phyloP scores from a whole-genome alignment of 2,113 vertebrate genomes.

The Oncorhynchus mykiss region DNA sequence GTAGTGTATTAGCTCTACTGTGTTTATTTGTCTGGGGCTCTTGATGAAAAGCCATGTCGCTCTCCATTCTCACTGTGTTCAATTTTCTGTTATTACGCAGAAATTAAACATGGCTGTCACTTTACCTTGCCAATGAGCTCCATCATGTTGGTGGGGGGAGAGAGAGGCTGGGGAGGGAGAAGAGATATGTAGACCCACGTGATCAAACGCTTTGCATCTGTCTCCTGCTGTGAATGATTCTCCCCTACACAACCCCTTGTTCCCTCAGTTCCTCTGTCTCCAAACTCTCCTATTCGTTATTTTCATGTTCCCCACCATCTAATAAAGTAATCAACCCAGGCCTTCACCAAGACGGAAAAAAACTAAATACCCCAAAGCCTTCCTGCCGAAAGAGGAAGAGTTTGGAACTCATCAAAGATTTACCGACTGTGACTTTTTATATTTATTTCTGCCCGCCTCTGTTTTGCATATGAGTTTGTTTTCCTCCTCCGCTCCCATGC shows the following conservation, averaged over 20 bases:
- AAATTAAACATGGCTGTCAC: constrained; percentile 68
- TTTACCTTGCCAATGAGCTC: constrained; percentile 59
- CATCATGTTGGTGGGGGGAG: constrained; percentile 44
- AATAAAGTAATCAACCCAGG: neutral
- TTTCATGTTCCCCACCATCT: neutral
- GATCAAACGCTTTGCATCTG: neutral
- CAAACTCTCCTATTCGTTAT: neutral
- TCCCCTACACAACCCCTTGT: neutral
- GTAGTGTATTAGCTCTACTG: constrained; percentile 31
- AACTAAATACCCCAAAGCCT: constrained; percentile 6
- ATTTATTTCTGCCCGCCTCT: neutral
- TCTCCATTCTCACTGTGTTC: constrained; percentile 49
- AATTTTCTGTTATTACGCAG: constrained; percentile 60
- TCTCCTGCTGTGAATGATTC: neutral
- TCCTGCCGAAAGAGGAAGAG: neutral
- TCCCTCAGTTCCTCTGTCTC: neutral
- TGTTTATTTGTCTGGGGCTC: constrained; percentile 18
- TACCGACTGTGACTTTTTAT: constrained; percentile 4
- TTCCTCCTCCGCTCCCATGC: constrained; percentile 21
- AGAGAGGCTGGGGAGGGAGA: constrained; percentile 7
- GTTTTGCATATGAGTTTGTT: constrained; percentile 31
- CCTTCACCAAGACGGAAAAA: neutral
- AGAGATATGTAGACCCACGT: constrained; percentile 1
- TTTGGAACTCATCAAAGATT: constrained; percentile 1
- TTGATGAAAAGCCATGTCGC: constrained; percentile 55